Percentiles rank a stretch among this genome's conserved stretches.
Evolutionary conservation across 2,113 vertebrate genomes (phyloP).

Genomic region (Rhinogobius similis): DNA sequence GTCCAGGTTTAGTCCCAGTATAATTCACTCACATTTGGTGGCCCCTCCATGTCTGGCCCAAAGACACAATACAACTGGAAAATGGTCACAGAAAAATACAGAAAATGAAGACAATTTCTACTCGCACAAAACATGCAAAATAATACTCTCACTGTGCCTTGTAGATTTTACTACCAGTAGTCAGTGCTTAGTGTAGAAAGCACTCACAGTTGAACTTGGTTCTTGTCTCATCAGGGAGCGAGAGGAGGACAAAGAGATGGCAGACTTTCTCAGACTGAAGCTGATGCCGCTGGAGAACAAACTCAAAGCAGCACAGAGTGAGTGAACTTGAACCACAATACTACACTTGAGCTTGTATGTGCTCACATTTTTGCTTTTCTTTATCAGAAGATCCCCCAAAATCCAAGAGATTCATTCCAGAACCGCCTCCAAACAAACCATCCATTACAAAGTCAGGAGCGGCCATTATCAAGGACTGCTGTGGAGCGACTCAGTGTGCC

Average conservation of each 20-base stretch:
- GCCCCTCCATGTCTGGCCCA: no score
- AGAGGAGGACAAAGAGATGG: constrained; percentile 98
- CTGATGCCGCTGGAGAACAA: constrained; percentile 90
- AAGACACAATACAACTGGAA: no score
- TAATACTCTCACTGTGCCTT: neutral
- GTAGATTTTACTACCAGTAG: neutral
- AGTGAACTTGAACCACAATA: constrained; percentile 58
- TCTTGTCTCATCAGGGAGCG: constrained; percentile 81
- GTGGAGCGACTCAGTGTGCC: constrained; percentile 89
- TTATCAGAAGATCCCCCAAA: constrained; percentile 80
- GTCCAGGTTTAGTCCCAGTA: no score
- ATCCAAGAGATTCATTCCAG: constrained; percentile 83
- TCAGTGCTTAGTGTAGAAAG: neutral
- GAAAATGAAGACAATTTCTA: no score
- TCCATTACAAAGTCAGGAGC: constrained; percentile 89
- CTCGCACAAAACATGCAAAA: neutral
- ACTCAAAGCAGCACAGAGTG: constrained; percentile 83
- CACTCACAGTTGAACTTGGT: neutral
- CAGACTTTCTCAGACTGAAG: constrained; percentile 93
- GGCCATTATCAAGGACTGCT: constrained; percentile 96
- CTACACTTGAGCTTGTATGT: neutral
- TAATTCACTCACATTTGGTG: no score
- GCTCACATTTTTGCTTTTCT: neutral
- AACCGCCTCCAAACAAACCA: constrained; percentile 90
- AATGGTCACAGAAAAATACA: no score